Evolutionary conservation across 53 echinoderm and acorn worm genomes (phyloP).

Genomic region (Echinometra lucunter): DNA sequence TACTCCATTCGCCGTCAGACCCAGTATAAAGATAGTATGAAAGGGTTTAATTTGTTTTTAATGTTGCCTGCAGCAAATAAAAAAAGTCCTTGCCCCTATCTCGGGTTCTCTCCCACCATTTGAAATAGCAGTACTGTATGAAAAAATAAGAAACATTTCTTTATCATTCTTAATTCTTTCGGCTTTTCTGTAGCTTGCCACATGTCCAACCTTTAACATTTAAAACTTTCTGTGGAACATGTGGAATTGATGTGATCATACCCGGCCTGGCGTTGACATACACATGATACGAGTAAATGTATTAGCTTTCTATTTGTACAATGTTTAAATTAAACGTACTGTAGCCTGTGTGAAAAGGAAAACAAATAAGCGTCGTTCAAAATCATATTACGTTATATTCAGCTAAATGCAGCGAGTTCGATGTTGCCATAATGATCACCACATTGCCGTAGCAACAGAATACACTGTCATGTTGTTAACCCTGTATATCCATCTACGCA

Average conservation of each 20-base stretch:
- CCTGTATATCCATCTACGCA: not conserved
- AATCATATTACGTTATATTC: not conserved
- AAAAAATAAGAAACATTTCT: no score
- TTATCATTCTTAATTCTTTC: no score
- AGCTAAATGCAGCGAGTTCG: not conserved
- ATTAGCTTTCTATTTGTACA: not conserved
- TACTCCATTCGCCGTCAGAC: no score
- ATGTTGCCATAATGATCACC: not conserved
- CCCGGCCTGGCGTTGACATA: not conserved
- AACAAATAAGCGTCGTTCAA: not conserved
- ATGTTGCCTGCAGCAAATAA: no score
- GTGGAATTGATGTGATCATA: not conserved
- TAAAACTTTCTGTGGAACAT: not conserved
- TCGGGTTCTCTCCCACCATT: not conserved
- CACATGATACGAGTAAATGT: not conserved
- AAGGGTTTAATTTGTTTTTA: no score
- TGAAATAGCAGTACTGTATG: not conserved
- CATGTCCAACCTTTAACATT: not conserved
- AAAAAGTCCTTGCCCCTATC: not conserved
- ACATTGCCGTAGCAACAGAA: not conserved
- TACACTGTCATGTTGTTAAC: not conserved
- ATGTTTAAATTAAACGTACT: not conserved
- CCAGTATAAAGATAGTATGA: no score
- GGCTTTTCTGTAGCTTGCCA: not conserved
- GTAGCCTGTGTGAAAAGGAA: not conserved